Evolutionary conservation across 1,140 invertebrate species (phyloP), one percentile per base, ranked within the genome.

Genomic region (Cryptotermes secundus): DNA sequence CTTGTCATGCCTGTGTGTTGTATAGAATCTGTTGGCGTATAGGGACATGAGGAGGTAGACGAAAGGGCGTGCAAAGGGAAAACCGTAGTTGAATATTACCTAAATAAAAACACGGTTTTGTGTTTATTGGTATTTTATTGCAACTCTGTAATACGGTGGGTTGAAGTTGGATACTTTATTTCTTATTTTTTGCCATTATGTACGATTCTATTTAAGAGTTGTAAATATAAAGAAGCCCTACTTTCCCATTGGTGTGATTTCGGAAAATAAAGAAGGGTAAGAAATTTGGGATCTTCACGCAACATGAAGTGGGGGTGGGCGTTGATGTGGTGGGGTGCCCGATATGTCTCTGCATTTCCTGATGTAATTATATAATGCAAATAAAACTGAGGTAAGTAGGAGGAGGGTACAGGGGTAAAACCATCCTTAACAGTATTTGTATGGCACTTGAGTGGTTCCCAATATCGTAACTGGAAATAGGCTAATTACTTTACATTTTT

Each of bases 291-390:
- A 59, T 59, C 19, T 59, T 59, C 53, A 59, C 59, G 26, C 12
- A 26, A 65, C 59, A n/a, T 45, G 26, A 31, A 6, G 59, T 72
- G 9, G 7, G 9, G n/a, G n/a, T 9, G 26, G n/a, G 59, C n/a
- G 26, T 31, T 26, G n/a, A 72, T 26, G 7, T 72, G 26, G 7
- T 31, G 26, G n/a, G 59, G 59, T 42, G 59, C 31, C 59, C 26
- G 59, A 72, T 72, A 72, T 72, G 59, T 72, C 59, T 72, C 59
- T 72, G n/a, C 59, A 72, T 72, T 59, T 72, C 59, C 26, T 72
- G 26, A 31, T 72, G 53, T 24, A 59, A 9, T 72, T 12, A 72
- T 31, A 9, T 14, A 31, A 9, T 31, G 26, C n/a, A 72, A 72
- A 31, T 72, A 31, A 72, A 72, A 72, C n/a, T 31, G 26, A 72